These are phyloP conservation scores for Calonectris borealis DNA, from an alignment of 2,113 vertebrate genomes.

Conservation along the genomic window DNA sequence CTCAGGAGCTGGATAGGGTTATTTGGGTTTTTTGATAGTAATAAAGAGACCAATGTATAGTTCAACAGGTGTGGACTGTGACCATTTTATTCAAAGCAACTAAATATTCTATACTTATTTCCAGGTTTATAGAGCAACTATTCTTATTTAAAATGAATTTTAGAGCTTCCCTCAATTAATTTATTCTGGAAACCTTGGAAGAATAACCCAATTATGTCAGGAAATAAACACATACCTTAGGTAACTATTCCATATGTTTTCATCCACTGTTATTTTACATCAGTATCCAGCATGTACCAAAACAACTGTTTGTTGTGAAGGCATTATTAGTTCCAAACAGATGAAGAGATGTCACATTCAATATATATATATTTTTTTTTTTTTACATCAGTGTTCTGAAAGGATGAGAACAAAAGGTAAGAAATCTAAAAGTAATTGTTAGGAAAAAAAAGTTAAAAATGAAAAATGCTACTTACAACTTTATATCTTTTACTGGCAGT, in stretches of 20 bases:
- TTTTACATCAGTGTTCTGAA: not conserved
- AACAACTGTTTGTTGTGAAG: conserved; percentile 47
- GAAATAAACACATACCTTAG: not conserved
- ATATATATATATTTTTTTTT: not conserved
- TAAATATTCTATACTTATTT: not conserved
- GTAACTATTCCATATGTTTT: conserved; percentile 49
- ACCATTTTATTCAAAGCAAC: not conserved
- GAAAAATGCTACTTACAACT: not conserved
- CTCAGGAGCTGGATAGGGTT: not conserved
- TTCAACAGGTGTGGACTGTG: not conserved
- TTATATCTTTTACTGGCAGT: not conserved
- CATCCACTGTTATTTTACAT: conserved; percentile 30
- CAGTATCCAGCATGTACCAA: not conserved
- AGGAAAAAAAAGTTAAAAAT: not conserved
- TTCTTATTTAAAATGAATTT: not conserved
- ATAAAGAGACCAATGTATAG: not conserved
- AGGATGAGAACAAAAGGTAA: not conserved
- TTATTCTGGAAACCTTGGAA: not conserved
- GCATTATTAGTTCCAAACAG: conserved; percentile 52
- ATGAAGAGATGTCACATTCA: conserved; percentile 43
- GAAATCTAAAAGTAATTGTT: not conserved
- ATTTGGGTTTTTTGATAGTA: not conserved
- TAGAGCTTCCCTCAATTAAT: not conserved
- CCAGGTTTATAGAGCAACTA: not conserved
- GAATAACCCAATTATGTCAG: conserved; percentile 41